Percentiles rank a stretch among this genome's conserved stretches.
Conservation (phyloP, 2,113 vertebrate species). For the Pseudolaguvia tuberculata region DNA sequence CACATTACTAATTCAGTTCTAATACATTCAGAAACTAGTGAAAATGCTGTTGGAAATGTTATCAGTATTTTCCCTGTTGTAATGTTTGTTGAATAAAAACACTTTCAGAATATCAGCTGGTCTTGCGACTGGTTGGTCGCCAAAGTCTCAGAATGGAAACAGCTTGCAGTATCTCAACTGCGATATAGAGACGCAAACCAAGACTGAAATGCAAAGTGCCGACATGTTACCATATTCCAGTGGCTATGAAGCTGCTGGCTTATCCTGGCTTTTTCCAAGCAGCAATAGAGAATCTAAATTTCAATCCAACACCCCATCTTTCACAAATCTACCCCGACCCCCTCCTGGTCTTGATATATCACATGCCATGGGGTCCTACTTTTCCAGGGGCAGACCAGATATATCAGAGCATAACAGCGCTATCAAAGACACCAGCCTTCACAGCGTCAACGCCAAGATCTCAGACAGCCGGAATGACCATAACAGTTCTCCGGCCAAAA, state of each 20-base stretch:
- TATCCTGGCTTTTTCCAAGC: constrained; percentile 50
- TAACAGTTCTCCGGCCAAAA: constrained; percentile 44
- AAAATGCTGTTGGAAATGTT: too few species aligned
- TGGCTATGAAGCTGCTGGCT: constrained; percentile 48
- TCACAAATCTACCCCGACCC: constrained; percentile 50
- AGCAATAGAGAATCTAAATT: constrained; percentile 51
- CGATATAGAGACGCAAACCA: constrained; percentile 68
- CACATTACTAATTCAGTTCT: too few species aligned
- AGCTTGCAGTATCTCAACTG: constrained; percentile 68
- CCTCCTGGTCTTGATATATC: constrained; percentile 56
- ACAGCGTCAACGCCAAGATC: constrained; percentile 38
- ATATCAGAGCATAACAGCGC: constrained; percentile 39
- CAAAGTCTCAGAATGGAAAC: constrained; percentile 63
- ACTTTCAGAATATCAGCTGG: constrained; percentile 68
- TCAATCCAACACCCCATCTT: constrained; percentile 25
- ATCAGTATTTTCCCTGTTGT: too few species aligned
- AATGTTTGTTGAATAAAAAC: constrained; percentile 8
- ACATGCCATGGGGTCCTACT: constrained; percentile 29
- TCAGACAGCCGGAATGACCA: constrained; percentile 45
- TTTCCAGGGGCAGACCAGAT: constrained; percentile 43
- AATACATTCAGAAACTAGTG: too few species aligned
- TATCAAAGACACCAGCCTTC: constrained; percentile 43
- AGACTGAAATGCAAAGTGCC: constrained; percentile 55
- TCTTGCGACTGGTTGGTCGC: constrained; percentile 76
- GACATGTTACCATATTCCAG: constrained; percentile 48